Evolutionary conservation across 2,888 invertebrate genomes (phyloP).

Genomic region (Dromius quadrimaculatus): DNA sequence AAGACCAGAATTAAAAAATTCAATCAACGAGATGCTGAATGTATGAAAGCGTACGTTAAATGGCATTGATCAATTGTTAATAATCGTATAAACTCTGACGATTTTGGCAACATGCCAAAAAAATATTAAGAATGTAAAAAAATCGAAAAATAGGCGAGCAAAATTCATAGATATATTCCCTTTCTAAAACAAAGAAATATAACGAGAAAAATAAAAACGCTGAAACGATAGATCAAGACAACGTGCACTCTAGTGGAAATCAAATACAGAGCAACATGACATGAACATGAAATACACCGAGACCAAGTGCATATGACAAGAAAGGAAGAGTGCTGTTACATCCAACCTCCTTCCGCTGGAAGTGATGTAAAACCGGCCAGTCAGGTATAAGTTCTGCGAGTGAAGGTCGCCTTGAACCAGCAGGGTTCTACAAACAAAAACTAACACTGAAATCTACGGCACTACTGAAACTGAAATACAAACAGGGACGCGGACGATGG

Average conservation of each 20-base stretch:
- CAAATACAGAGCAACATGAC: conserved; percentile 45
- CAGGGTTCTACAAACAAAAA: conserved; percentile 67
- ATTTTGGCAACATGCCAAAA: conserved; percentile 28
- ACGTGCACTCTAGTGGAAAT: conserved; percentile 42
- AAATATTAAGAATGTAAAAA: conserved; percentile 17
- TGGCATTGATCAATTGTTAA: conserved; percentile 29
- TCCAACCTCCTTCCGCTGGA: conserved; percentile 89
- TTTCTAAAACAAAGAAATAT: conserved; percentile 27
- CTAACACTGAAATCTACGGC: conserved; percentile 62
- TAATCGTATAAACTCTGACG: conserved; percentile 20
- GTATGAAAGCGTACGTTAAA: conserved; percentile 38
- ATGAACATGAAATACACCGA: conserved; percentile 55
- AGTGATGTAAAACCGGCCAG: conserved; percentile 92
- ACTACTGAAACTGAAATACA: conserved; percentile 10
- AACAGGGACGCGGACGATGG: background rate
- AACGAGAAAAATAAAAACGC: conserved; percentile 31
- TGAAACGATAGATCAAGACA: conserved; percentile 53
- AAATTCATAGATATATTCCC: conserved; percentile 29
- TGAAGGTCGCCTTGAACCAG: conserved; percentile 83
- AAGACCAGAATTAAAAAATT: conserved; percentile 25
- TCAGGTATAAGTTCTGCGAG: conserved; percentile 96
- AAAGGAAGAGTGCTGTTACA: conserved; percentile 58
- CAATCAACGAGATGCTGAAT: conserved; percentile 23
- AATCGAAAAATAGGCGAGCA: conserved; percentile 38
- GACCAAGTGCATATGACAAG: conserved; percentile 49